Evolutionary conservation across 2,113 vertebrate genomes (phyloP), one percentile per base, ranked within the genome.

Genomic region (Phocoena phocoena): DNA sequence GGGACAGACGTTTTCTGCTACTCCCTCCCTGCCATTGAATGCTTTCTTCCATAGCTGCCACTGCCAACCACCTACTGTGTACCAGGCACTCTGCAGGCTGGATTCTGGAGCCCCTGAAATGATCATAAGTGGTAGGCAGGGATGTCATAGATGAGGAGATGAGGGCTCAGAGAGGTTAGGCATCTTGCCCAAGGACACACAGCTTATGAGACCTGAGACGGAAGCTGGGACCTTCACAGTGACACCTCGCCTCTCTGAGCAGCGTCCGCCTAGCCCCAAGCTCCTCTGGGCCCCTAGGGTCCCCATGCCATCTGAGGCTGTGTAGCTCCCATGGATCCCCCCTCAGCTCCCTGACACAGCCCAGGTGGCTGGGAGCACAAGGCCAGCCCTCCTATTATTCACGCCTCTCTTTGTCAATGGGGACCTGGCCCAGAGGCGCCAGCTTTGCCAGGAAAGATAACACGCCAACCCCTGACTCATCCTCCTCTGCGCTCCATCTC

Each of bases 361-460:
- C 31, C 5, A 17, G 76, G 67, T 7, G 50, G 89, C 73, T 6
- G 23, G 58, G 88, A 41, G 85, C 62, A 86, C 63, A 8, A 74
- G 11, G 86, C 91, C 97, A 92, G 79, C 58, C n/a, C 53, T 65
- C 92, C 88, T 76, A 92, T 97, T 97, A 97, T 97, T 96, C 92
- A 96, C 4, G 13, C 41, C 81, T 90, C 33, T 41, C 90, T 50
- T 25, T 3, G 97, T 88, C 95, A 98, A 93, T 73, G 21, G 95
- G 94, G 74, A 62, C 81, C 20, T 18, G 80, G 88, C 76, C 87
- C 90, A 80, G 70, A 71, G 90, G 85, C 71, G 38, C 33, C 5
- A 0, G 76, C 94, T 60, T 76, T 92, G 96, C 97, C 96, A 98
- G 88, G 94, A 95, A 65, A 97, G 97, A 98, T 97, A 97, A 97